Evolutionary conservation across 2,797 vertebrate species (phyloP).

Genomic region (Takifugu ocellatus): DNA sequence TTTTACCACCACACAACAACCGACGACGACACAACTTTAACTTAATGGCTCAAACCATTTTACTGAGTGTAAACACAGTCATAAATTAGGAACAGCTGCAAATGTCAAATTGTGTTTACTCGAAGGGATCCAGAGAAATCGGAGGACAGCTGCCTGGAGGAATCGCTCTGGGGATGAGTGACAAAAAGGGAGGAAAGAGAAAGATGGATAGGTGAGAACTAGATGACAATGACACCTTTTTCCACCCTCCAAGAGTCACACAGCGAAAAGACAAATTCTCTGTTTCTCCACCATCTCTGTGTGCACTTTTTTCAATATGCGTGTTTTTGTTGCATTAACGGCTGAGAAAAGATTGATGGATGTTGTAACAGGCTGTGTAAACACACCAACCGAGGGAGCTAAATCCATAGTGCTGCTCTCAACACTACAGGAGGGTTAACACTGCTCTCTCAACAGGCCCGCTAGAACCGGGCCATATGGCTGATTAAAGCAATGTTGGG

Average conservation of each 20-base stretch:
- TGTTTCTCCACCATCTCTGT: background rate
- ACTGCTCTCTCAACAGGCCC: slow-evolving; percentile 31
- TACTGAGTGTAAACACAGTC: no score
- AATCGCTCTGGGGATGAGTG: slow-evolving; percentile 42
- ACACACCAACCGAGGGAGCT: slow-evolving; percentile 13
- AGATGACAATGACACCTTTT: slow-evolving; percentile 51
- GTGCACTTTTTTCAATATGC: slow-evolving; percentile 1
- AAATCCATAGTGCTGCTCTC: slow-evolving; percentile 38
- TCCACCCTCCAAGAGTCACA: slow-evolving; percentile 21
- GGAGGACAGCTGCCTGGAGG: slow-evolving; percentile 20
- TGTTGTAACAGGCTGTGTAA: slow-evolving; percentile 3
- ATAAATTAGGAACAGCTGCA: no score
- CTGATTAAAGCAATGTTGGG: slow-evolving; percentile 9
- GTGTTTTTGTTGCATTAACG: background rate
- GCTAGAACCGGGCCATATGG: slow-evolving; percentile 35
- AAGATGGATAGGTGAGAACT: slow-evolving; percentile 42
- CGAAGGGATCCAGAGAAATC: slow-evolving; percentile 3
- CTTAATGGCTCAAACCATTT: no score
- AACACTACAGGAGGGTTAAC: slow-evolving; percentile 31
- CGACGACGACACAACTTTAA: no score
- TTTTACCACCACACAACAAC: no score
- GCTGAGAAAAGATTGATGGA: slow-evolving; percentile 3
- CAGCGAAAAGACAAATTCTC: background rate
- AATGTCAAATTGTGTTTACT: slow-evolving; percentile 40
- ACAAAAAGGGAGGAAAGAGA: slow-evolving; percentile 35